These are phyloP conservation scores for Cyrtodaria siliqua DNA, from an alignment of 2,888 invertebrate genomes.

Conservation along the genomic window DNA sequence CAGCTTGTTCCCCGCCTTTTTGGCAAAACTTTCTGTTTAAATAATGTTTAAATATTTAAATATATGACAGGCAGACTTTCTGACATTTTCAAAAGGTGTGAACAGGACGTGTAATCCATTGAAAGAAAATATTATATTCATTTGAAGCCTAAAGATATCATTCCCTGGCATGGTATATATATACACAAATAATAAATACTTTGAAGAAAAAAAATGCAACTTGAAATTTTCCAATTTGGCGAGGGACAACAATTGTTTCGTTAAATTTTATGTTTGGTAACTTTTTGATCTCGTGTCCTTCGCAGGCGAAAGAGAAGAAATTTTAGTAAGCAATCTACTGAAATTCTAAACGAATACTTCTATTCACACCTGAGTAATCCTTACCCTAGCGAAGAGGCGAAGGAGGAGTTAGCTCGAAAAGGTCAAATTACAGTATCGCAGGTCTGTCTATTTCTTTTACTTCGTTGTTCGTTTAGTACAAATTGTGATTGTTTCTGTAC, in stretches of 20 bases:
- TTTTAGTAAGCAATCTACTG: slow-evolving; percentile 99
- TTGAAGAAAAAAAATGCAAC: no score
- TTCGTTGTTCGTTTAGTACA: neutral
- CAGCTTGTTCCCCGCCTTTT: no score
- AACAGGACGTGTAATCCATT: no score
- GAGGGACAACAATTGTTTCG: neutral
- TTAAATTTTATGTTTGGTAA: neutral
- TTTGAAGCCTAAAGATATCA: no score
- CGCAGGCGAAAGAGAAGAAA: slow-evolving; percentile 94
- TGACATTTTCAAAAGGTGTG: no score
- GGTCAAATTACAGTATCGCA: slow-evolving; percentile 99
- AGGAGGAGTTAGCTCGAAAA: slow-evolving; percentile 99
- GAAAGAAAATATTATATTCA: no score
- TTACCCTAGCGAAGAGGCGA: slow-evolving; percentile 99
- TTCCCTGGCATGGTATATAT: no score
- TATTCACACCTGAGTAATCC: slow-evolving; percentile 99
- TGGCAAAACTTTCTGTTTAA: no score
- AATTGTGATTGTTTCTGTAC: slow-evolving; percentile 49
- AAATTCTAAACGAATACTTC: slow-evolving; percentile 99
- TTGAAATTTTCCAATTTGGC: no score
- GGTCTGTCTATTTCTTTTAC: slow-evolving; percentile 87
- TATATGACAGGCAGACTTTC: no score
- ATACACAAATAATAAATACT: no score
- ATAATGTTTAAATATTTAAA: no score
- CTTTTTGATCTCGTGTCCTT: slow-evolving; percentile 34